phyloP scores from a whole-genome alignment of 2,888 invertebrate genomes.

The Agriopis leucophaearia region DNA sequence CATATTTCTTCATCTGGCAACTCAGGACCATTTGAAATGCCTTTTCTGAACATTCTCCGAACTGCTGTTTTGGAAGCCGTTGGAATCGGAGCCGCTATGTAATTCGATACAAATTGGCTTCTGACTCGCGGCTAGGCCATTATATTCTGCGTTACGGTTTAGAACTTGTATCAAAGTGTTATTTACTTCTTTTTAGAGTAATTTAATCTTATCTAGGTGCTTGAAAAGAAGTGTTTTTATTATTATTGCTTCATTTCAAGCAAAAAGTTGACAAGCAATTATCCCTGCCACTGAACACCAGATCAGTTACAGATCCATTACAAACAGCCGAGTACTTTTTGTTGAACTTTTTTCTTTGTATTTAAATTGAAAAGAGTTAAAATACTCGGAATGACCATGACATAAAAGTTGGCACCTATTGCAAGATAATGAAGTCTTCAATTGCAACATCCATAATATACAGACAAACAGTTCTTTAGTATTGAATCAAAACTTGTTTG shows the following conservation, averaged over 20 bases:
- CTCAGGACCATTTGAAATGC: conserved; percentile 25
- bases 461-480: conserved; percentile 19
- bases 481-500: conserved; percentile 26
- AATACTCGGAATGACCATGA: conserved; percentile 34
- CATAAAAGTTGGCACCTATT: conserved; percentile 35
- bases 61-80: conserved; percentile 28
- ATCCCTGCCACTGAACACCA: conserved; percentile 6
- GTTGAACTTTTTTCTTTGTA: conserved; percentile 22
- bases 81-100: conserved; percentile 24
- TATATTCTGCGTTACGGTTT: conserved; percentile 15
- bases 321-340: conserved; percentile 25
- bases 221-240: background rate
- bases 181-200: background rate
- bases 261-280: conserved; percentile 22
- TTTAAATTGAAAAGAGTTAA: conserved; percentile 33
- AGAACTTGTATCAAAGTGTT: conserved; percentile 5
- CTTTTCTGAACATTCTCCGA: conserved; percentile 28
- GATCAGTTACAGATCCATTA: conserved; percentile 23
- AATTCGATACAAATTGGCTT: conserved; percentile 33
- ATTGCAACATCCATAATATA: conserved; percentile 23
- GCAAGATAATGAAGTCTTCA: conserved; percentile 38
- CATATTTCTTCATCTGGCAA: conserved; percentile 15
- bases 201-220: background rate
- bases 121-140: conserved; percentile 11
- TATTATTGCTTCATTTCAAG: background rate